These are phyloP conservation scores for Colaptes auratus DNA, from an alignment of 2,113 vertebrate species.

Conservation along the genomic window DNA sequence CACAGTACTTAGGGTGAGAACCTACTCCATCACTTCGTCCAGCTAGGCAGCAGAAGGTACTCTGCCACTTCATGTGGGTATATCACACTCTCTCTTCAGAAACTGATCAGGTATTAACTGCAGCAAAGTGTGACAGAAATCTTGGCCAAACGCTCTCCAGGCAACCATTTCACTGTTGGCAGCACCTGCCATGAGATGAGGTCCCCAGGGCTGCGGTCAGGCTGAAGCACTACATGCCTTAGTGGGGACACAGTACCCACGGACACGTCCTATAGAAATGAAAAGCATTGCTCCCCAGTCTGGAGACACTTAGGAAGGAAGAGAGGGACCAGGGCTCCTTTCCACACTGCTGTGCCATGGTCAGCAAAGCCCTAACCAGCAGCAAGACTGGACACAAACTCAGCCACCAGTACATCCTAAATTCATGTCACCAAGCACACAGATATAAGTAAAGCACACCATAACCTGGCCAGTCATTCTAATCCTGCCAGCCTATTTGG, in stretches of 20 bases:
- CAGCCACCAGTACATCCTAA: not conserved
- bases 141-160: not conserved
- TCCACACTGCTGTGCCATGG: not conserved
- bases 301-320: not conserved
- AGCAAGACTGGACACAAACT: not conserved
- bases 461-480: conserved; percentile 1
- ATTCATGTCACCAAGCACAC: not conserved
- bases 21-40: not conserved
- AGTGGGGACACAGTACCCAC: not conserved
- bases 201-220: not conserved
- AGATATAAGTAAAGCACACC: conserved; percentile 39
- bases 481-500: conserved; percentile 22
- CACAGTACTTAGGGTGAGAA: not conserved
- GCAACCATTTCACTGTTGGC: not conserved
- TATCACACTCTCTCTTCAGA: not conserved
- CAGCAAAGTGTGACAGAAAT: not conserved
- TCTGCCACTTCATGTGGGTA: not conserved
- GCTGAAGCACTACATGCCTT: accelerated
- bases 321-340: not conserved
- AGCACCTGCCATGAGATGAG: not conserved
- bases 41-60: not conserved
- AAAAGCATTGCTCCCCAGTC: not conserved
- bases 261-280: not conserved
- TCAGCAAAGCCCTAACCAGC: not conserved
- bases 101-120: not conserved